Base-by-base conservation (phyloP, 2,888 invertebrate species). In the Cataglyphis livida region DNA sequence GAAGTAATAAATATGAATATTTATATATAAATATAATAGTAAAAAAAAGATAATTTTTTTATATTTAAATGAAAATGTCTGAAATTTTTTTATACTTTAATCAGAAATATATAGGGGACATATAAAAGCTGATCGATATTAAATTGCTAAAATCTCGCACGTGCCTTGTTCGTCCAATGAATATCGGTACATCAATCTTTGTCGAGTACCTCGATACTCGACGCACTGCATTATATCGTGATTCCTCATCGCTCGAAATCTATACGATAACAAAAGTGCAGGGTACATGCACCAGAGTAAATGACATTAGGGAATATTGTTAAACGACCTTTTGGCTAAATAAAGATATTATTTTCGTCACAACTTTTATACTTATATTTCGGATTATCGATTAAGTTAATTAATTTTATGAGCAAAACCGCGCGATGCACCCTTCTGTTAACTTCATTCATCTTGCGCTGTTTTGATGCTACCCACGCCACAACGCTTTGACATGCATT, bases 181-280 rank as follows among this genome's bases (percentile, higher is more conserved):
- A 76, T 81, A 71, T 57, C 44, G 57, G n/a, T 71, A 86, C 84
- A 85, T 90, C 84, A 89, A 91, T 87, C 86, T 89, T 82, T 84
- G 89, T 90, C 86, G 86, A 85, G 71, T 87, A 84, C 68, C 83
- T 57, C 79, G 68, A 83, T 83, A 70, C 64, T 68, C 48, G 83
- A 70, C 35, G 44, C 83, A 82, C 87, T 86, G 85, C 10, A 59
- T 91, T 89, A 85, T 84, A 86, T 86, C 78, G 64, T 59, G 76
- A 87, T 87, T 82, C 70, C 68, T 85, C 73, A 76, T 65, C 57
- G 65, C 41, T 76, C 57, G 44, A 62, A 62, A 61, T 12, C 10
- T 38, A 15, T 44, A 28, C 32, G 59, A 79, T 38, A 66, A 4
- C 12, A 70, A 48, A 68, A 25, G 28, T n/a, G 28, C 12, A n/a